Conservation (phyloP, 2,888 invertebrate species). For the Hofmannophila pseudospretella region DNA sequence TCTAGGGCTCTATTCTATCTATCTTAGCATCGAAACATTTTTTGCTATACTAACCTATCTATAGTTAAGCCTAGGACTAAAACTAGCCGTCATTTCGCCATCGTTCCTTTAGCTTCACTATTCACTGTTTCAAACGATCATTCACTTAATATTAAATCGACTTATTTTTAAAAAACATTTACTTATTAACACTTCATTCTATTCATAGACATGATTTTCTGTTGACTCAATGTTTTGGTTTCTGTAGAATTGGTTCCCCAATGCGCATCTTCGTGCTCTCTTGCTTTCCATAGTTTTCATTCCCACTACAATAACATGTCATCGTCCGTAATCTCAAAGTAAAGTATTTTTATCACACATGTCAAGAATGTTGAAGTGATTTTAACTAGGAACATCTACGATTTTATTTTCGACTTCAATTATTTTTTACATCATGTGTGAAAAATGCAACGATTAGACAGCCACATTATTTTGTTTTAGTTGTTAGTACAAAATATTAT, state of each 20-base stretch:
- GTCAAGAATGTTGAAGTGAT: conserved; percentile 53
- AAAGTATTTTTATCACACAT: conserved; percentile 41
- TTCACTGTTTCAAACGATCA: conserved; percentile 58
- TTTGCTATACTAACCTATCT: conserved; percentile 73
- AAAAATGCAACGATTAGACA: conserved; percentile 72
- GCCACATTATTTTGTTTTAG: conserved; percentile 58
- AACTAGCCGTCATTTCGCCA: conserved; percentile 60
- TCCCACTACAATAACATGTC: conserved; percentile 27
- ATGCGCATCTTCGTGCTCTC: conserved; percentile 58
- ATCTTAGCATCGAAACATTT: conserved; percentile 74
- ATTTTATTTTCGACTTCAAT: conserved; percentile 41
- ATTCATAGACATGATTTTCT: conserved; percentile 63
- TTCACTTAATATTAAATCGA: conserved; percentile 65
- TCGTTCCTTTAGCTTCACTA: conserved; percentile 52
- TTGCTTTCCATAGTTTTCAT: conserved; percentile 28
- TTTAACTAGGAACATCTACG: conserved; percentile 66
- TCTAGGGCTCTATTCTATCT: conserved; percentile 68
- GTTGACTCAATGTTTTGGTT: conserved; percentile 63
- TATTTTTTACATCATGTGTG: conserved; percentile 52
- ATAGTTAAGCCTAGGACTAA: conserved; percentile 66
- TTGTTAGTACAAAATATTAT: conserved; percentile 66
- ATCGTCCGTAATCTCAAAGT: conserved; percentile 7
- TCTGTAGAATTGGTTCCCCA: conserved; percentile 59
- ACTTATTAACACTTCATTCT: conserved; percentile 66
- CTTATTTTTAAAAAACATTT: conserved; percentile 69